Percentiles rank a stretch among this genome's conserved stretches.
Evolutionary conservation across 1,140 invertebrate species (phyloP).

Genomic region (Goniozus legneri): DNA sequence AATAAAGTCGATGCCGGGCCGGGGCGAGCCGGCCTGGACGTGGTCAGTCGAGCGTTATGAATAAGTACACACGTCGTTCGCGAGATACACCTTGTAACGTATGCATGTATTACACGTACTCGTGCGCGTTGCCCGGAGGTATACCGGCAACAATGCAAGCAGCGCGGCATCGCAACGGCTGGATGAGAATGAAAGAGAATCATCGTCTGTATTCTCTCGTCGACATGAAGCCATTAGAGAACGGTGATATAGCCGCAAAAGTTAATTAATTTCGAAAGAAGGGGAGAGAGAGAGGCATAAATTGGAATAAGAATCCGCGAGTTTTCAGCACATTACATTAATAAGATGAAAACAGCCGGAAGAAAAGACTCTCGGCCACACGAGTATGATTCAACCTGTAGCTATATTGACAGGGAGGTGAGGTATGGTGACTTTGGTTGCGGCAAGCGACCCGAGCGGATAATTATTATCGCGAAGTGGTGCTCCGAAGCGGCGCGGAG

Average conservation of each 20-base stretch:
- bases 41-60: conserved; percentile 28
- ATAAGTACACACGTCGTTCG: conserved; percentile 23
- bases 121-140: conserved; percentile 8
- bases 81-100: not conserved
- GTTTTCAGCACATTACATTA: too few species aligned
- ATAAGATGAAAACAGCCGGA: too few species aligned
- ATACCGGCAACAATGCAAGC: not conserved
- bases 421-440: conserved; percentile 24
- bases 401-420: conserved; percentile 18
- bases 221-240: too few species aligned
- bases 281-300: too few species aligned
- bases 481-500: conserved; percentile 13
- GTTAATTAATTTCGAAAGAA: too few species aligned
- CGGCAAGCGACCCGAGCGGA: conserved; percentile 13
- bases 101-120: conserved; percentile 23
- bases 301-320: too few species aligned
- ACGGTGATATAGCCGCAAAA: too few species aligned
- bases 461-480: conserved; percentile 27
- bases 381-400: conserved; percentile 14
- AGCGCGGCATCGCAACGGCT: not conserved
- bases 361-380: too few species aligned
- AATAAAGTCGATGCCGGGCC: conserved; percentile 25
- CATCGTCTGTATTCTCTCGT: too few species aligned
- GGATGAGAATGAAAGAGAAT: too few species aligned
- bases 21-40: too few species aligned